Conservation (phyloP, 2,888 invertebrate genomes). For the Eupithecia abbreviata region DNA sequence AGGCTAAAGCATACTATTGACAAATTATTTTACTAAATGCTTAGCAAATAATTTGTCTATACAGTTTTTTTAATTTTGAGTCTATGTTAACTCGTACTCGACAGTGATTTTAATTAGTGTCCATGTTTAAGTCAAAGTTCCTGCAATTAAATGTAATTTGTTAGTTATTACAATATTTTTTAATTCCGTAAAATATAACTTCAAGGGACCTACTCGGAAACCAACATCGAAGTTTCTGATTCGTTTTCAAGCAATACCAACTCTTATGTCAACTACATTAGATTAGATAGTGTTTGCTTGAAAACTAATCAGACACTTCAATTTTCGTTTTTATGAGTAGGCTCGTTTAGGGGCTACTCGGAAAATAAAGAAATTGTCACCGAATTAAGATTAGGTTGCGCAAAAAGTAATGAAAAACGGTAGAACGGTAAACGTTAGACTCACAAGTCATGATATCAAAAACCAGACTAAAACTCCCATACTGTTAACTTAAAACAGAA, state of each 20-base stretch:
- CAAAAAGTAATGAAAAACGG: too few species aligned
- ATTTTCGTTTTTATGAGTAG: too few species aligned
- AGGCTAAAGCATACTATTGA: not conserved
- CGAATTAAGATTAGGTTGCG: too few species aligned
- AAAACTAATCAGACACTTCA: too few species aligned
- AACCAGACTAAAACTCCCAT: not conserved
- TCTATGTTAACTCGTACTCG: not conserved
- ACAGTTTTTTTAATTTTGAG: not conserved
- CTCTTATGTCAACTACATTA: too few species aligned
- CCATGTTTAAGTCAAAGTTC: not conserved
- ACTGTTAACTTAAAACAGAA: conserved; percentile 37
- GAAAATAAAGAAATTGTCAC: too few species aligned
- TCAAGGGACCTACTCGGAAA: not conserved
- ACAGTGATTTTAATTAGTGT: not conserved
- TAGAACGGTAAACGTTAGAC: too few species aligned
- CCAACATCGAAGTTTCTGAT: too few species aligned
- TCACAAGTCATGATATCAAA: not conserved
- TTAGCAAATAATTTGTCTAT: too few species aligned
- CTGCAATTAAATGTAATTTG: not conserved
- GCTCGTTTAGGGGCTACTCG: too few species aligned
- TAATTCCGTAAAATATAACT: not conserved
- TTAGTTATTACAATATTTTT: not conserved
- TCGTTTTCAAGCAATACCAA: too few species aligned
- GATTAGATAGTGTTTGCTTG: too few species aligned
- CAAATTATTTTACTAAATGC: not conserved